Percentiles rank a stretch among this genome's conserved stretches.
phyloP scores from a whole-genome alignment of 2,113 vertebrate genomes.

The Climacteris rufus region DNA sequence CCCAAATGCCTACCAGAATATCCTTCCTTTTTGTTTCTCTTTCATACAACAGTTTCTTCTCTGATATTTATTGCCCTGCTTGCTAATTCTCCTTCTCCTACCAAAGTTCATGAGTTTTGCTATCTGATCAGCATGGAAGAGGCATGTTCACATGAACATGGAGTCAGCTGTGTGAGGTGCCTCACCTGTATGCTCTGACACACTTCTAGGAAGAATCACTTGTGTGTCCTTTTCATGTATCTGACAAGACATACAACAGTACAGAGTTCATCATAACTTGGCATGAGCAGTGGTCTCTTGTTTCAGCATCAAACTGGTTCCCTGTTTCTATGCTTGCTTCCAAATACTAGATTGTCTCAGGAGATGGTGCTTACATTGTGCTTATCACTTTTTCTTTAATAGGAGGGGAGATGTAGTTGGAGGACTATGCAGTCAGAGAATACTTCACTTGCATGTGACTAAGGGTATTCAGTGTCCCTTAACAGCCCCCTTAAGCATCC shows the following conservation, averaged over 20 bases:
- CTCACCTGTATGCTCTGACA: neutral
- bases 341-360: neutral
- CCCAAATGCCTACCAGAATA: neutral
- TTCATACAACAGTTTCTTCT: neutral
- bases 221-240: neutral
- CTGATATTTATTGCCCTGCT: neutral
- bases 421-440: neutral
- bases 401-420: neutral
- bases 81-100: neutral
- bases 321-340: neutral
- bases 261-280: neutral
- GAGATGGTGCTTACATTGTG: neutral
- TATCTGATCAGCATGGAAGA: neutral
- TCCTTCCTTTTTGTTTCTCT: neutral
- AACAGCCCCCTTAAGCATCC: neutral
- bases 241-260: neutral
- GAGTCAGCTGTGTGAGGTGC: neutral
- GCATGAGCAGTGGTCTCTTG: neutral
- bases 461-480: neutral
- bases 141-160: neutral
- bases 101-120: neutral
- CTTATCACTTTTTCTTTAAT: neutral
- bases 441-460: neutral
- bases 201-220: neutral
- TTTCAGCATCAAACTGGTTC: neutral